phyloP scores from a whole-genome alignment of 2,888 invertebrate species.

The Vandiemenella viatica region DNA sequence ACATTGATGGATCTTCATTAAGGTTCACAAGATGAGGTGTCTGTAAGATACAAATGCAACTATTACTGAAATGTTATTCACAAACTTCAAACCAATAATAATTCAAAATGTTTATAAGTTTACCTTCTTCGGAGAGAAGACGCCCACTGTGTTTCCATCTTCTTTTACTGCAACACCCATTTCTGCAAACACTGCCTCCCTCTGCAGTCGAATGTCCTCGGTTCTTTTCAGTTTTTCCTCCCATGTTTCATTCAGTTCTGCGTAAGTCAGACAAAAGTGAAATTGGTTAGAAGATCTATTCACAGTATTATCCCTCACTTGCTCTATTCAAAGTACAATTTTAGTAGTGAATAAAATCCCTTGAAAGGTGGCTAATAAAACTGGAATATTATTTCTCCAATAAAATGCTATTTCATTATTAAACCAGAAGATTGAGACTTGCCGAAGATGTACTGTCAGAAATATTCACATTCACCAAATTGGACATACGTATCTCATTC shows the following conservation, averaged over 20 bases:
- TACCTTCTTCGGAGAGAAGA: conserved; percentile 92
- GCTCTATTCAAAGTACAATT: conserved; percentile 30
- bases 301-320: no score
- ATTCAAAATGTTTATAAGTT: not conserved
- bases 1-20: conserved; percentile 97
- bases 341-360: no score
- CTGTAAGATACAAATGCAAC: conserved; percentile 22
- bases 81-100: not conserved
- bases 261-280: not conserved
- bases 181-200: conserved; percentile 93
- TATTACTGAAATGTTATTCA: not conserved
- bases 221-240: conserved; percentile 96
- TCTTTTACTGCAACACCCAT: conserved; percentile 97
- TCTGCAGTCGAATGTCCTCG: conserved; percentile 84
- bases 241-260: conserved; percentile 98
- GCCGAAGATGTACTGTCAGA: no score
- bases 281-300: no score
- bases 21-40: conserved; percentile 96
- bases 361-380: no score
- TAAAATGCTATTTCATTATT: no score
- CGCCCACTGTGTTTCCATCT: conserved; percentile 93
- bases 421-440: no score
- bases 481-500: no score
- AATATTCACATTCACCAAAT: no score
- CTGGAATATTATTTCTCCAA: no score